Conservation (phyloP, 37 sponge, comb jelly and placozoan genomes). For the Chondrilla cf. caribensis region DNA sequence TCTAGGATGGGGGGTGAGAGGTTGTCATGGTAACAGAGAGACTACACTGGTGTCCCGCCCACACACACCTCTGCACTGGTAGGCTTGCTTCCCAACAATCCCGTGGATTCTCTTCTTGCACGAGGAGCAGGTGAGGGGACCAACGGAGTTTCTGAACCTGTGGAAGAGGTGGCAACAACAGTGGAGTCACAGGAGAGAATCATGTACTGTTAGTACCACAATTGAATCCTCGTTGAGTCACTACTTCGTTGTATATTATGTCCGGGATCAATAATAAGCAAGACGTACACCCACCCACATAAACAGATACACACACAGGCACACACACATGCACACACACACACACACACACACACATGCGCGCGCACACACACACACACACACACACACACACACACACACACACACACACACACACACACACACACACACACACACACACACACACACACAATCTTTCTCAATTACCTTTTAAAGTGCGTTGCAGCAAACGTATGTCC, state of each 20-base stretch:
- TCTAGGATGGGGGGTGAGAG: neutral
- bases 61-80: constrained; percentile 21
- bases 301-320: neutral
- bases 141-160: constrained; percentile 21
- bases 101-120: constrained; percentile 22
- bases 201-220: neutral
- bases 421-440: neutral
- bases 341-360: constrained; percentile 7
- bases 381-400: neutral
- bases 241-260: no score
- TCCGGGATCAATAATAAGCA: no score
- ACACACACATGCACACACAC: no score
- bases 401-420: neutral
- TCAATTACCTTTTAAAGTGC: constrained; percentile 12
- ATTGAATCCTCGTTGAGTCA: neutral
- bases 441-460: neutral
- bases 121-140: constrained; percentile 1
- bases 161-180: neutral
- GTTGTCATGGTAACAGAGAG: neutral
- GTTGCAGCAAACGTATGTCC: constrained; percentile 20
- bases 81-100: constrained; percentile 17
- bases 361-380: neutral
- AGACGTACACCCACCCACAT: neutral
- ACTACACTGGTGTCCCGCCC: no score
- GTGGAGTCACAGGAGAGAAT: neutral